Evolutionary conservation across 2,113 vertebrate species (phyloP), one percentile per base, ranked within the genome.

Genomic region (Ancistrus triradiatus): DNA sequence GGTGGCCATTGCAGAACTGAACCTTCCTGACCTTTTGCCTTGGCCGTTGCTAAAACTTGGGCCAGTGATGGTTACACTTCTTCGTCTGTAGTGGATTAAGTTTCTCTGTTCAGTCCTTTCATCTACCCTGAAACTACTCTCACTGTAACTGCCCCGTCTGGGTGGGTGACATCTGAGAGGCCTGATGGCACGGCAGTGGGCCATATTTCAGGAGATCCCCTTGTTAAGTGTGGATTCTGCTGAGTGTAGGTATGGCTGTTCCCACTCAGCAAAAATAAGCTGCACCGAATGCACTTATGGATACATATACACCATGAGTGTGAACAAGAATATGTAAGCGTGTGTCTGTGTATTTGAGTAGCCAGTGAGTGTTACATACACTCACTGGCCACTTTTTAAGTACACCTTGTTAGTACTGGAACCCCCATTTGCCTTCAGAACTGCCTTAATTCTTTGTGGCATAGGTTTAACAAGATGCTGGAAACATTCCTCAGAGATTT

Each of bases 131-230:
- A 48, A 44, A 25, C 21, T 60, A 38, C 27, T 38, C 27, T 8
- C 57, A 55, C 42, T 58, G 59, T 44, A 49, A 53, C 44, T 56
- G 50, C 22, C 18, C 37, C 25, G 25, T 49, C 66, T 53, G 60
- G 52, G 48, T 7, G 35, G 37, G 15, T 72, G 74, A 77, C 57
- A 79, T 66, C 66, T 27, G 73, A 77, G 77, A 77, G 27, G 27
- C 52, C 63, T 72, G 65, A 75, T 72, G 65, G 65, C 62, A 69
- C 72, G 66, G 63, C 21, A 61, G 25, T 46, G 33, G 50, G 56
- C 64, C 40, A 14, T 53, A 69, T 72, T 79, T 72, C 65, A 73
- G 60, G 61, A 63, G 68, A 63, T 55, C 58, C 53, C 68, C 67
- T 14, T 13, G 44, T 59, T 10, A 17, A 31, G 50, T 38, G n/a